A percentile compares a stretch with the other conserved stretches of the same genome.
phyloP scores from a whole-genome alignment of 2,113 vertebrate species.

The Prietella phreatophila region DNA sequence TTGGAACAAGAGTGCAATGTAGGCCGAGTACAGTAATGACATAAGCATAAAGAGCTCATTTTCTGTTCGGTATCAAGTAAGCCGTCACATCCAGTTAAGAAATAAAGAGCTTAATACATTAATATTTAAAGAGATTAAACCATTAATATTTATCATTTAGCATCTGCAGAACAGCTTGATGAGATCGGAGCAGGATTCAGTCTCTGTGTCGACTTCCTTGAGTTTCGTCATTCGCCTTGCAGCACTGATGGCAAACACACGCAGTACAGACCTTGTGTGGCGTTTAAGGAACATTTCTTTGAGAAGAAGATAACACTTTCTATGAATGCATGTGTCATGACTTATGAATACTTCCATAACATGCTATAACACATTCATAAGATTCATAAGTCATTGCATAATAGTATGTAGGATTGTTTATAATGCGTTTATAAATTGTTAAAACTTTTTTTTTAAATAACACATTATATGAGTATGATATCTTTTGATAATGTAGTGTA shows the following conservation, averaged over 20 bases:
- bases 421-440: background rate
- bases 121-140: background rate
- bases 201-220: background rate
- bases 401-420: background rate
- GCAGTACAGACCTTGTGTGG: background rate
- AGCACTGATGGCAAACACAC: background rate
- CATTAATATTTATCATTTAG: constrained; percentile 19
- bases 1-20: background rate
- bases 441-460: background rate
- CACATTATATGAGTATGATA: background rate
- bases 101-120: background rate
- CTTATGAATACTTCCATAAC: background rate
- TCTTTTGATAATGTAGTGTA: background rate
- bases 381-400: background rate
- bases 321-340: background rate
- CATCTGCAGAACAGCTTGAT: constrained; percentile 8
- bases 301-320: background rate
- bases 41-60: constrained; percentile 3
- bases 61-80: background rate
- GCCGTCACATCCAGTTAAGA: constrained; percentile 3
- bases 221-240: background rate
- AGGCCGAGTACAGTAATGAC: background rate
- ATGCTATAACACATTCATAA: background rate
- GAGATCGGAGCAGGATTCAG: background rate
- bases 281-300: background rate